Base-by-base conservation (phyloP, 2,888 invertebrate genomes). In the Pammene fasciana region DNA sequence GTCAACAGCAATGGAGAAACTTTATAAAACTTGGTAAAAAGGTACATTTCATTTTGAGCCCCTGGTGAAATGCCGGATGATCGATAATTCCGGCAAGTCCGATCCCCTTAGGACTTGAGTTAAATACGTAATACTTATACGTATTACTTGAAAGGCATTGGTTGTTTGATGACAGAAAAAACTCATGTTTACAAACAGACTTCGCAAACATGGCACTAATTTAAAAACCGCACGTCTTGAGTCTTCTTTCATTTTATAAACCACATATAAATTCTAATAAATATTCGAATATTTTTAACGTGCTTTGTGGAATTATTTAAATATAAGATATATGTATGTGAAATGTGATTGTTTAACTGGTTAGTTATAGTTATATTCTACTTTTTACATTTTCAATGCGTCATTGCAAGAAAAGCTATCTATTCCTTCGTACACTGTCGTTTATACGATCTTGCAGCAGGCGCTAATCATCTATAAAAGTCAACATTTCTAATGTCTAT, bases 81-180 rank as follows among this genome's bases (percentile, higher is more conserved):
- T 59, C 59, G 26, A 59, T 59, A 36, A 43, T 59, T 45, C 34
- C 8, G 18, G 34, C 9, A 59, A 45, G 45, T 59, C 14, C 10
- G 59, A 59, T 14, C 45, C 45, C 59, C 45, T 18, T 14, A 38
- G 10, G 34, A 59, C 10, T 41, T 57, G 26, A 13, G 46, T 46
- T 50, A 57, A 59, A 45, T 14, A 59, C 26, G 6, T 14, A 59
- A 59, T 34, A 34, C 16, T 18, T 34, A n/a, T n/a, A n/a, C n/a
- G n/a, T n/a, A n/a, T n/a, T n/a, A 46, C 16, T 41, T 0, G 6
- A 14, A 59, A 16, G 34, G 14, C 45, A 16, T 26, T 9, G 9
- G 59, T 14, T 43, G 43, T 43, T 59, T 45, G 45, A 59, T 45
- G 45, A n/a, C 59, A 45, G 57, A 41, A 45, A 18, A 57, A 59